Base-by-base conservation (phyloP, 2,113 vertebrate species). In the Nibea coibor region DNA sequence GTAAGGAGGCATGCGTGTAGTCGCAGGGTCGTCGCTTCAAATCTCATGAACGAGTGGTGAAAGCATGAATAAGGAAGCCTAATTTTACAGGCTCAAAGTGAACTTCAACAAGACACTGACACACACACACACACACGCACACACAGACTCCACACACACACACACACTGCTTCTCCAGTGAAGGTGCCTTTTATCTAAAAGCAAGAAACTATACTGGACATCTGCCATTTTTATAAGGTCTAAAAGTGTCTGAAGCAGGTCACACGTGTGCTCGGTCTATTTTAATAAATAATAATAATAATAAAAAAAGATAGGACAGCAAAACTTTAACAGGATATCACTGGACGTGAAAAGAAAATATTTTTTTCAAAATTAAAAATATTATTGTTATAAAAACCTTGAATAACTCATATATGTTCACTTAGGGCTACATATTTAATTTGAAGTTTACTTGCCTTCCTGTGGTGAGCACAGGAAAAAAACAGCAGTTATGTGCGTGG, bases 1-100 rank as follows among this genome's bases (percentile, higher is more conserved):
- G 15, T 10, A 24, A 24, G 58, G 59, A 78, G 50, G 66, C 62
- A 67, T 59, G 53, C 26, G 35, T 3, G 35, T 70, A 85, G 83
- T 67, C 81, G 72, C 6, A 0, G 65, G 83, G 87, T 88, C 58
- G 45, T 54, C 19, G 39, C 69, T 80, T 91, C 81, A 76, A 57
- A 87, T 86, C 77, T 78, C 16, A 20, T 26, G 57, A 63, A 62
- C 10, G 28, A 68, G 45, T 39, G 45, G 73, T 61, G 79, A 80
- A 54, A 76, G 59, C 58, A 10, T 69, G 62, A 58, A 70, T 50
- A 28, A 75, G 65, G 74, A 76, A 56, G 47, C 43, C 45, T 43
- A 19, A 39, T 28, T 66, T 71, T 63, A 66, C 68, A 69, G 66
- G 67, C 65, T 66, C 28, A 69, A 4, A 20, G 63, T 67, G 82